Percentiles rank a stretch among this genome's conserved stretches.
Evolutionary conservation across 2,113 vertebrate genomes (phyloP).

Genomic region (Caranx ignobilis): DNA sequence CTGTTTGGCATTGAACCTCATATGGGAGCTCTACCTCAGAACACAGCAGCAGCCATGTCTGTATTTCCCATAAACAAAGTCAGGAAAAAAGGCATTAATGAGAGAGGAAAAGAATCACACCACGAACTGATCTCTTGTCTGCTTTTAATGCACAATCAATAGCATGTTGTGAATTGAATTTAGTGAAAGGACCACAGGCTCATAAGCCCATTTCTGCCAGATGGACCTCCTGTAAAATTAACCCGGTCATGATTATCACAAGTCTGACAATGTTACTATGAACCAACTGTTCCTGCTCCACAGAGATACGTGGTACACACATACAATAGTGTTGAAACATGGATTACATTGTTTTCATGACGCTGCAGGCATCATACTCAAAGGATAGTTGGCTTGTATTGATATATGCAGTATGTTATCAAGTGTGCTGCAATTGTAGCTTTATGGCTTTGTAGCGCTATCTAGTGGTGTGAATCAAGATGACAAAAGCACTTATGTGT

Average conservation of each 20-base stretch:
- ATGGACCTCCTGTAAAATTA: not conserved
- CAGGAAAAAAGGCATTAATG: not conserved
- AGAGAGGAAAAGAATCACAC: not conserved
- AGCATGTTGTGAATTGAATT: not conserved
- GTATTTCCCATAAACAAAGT: not conserved
- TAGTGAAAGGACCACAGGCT: too few relatives aligned
- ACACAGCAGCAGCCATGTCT: not conserved
- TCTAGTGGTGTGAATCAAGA: constrained; percentile 39
- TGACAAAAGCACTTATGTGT: constrained; percentile 34
- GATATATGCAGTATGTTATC: too few relatives aligned
- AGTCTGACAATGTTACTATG: not conserved
- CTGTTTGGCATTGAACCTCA: not conserved
- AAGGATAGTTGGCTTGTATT: too few relatives aligned
- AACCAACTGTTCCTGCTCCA: not conserved
- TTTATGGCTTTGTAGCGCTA: constrained; percentile 32
- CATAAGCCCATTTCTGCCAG: not conserved
- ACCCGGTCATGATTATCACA: not conserved
- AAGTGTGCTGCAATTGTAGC: not conserved
- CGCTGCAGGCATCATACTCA: too few relatives aligned
- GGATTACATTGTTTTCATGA: not conserved
- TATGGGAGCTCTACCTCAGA: not conserved
- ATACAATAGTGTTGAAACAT: not conserved
- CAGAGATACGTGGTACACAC: too few relatives aligned
- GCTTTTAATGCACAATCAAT: not conserved
- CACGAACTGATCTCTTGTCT: not conserved